These are phyloP conservation scores for Eclectus roratus DNA, from an alignment of 2,113 vertebrate genomes.

Conservation along the genomic window DNA sequence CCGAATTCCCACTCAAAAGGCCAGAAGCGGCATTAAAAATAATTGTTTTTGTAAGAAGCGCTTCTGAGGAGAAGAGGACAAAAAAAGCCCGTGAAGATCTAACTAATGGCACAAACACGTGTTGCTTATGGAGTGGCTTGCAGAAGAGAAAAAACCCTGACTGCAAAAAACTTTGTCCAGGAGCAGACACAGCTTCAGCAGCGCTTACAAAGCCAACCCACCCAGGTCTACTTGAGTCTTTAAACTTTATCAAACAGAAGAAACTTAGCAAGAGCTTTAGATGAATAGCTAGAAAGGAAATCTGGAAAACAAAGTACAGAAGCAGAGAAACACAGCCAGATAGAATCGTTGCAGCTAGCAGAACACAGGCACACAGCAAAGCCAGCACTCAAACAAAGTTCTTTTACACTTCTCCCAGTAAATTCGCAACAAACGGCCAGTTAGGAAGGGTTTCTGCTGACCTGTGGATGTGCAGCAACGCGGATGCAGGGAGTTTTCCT, in stretches of 20 bases:
- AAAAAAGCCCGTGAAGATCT: neutral
- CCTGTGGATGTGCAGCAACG: slow-evolving; percentile 3
- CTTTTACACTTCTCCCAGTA: neutral
- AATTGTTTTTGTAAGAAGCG: neutral
- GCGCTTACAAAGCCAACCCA: neutral
- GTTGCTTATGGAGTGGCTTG: neutral
- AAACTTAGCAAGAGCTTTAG: neutral
- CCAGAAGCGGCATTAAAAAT: neutral
- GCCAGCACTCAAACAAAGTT: neutral
- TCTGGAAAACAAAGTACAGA: neutral
- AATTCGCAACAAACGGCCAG: neutral
- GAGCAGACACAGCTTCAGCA: neutral
- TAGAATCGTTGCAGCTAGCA: neutral
- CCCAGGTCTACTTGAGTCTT: neutral
- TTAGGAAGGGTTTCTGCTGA: slow-evolving; percentile 14
- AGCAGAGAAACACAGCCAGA: neutral
- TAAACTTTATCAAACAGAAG: neutral
- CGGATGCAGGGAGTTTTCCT: neutral
- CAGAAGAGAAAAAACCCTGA: neutral
- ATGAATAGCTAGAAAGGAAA: neutral
- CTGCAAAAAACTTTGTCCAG: slow-evolving; percentile 21
- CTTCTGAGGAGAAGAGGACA: neutral
- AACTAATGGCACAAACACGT: neutral
- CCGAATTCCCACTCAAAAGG: slow-evolving; percentile 8
- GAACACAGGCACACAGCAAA: slow-evolving; percentile 11